Evolutionary conservation across 2,797 vertebrate species (phyloP).

Genomic region (Chelon labrosus): DNA sequence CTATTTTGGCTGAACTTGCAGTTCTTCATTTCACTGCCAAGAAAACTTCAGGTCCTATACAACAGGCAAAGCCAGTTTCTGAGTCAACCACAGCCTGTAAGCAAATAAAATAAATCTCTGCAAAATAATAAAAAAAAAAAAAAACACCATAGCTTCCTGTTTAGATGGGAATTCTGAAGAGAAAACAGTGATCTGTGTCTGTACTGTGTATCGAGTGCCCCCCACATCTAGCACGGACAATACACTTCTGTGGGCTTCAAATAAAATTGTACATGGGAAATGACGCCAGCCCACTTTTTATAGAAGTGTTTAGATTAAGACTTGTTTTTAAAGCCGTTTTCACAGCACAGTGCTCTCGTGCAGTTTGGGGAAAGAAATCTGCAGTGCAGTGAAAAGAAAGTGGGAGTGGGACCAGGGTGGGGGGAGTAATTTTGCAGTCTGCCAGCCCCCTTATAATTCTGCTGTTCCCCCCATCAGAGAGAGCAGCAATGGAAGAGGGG

Average conservation of each 20-base stretch:
- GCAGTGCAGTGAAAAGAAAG: slow-evolving; percentile 72
- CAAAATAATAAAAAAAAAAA: slow-evolving; percentile 51
- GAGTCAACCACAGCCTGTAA: slow-evolving; percentile 77
- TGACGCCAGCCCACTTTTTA: slow-evolving; percentile 30
- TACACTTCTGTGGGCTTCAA: slow-evolving; percentile 29
- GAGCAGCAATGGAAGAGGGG: slow-evolving; percentile 34
- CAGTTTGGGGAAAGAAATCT: slow-evolving; percentile 64
- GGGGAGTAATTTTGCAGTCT: slow-evolving; percentile 67
- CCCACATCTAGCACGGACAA: slow-evolving; percentile 34
- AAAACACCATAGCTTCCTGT: slow-evolving; percentile 75
- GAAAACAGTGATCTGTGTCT: slow-evolving; percentile 57
- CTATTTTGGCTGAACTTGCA: slow-evolving; percentile 95
- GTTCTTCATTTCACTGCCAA: slow-evolving; percentile 86
- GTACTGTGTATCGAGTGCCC: slow-evolving; percentile 53
- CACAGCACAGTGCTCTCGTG: slow-evolving; percentile 32
- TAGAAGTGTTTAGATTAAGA: slow-evolving; percentile 27
- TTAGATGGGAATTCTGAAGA: slow-evolving; percentile 72
- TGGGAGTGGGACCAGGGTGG: slow-evolving; percentile 60
- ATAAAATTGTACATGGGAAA: slow-evolving; percentile 20
- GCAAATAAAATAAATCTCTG: slow-evolving; percentile 80
- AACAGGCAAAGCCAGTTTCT: slow-evolving; percentile 81
- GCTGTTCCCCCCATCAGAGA: slow-evolving; percentile 40
- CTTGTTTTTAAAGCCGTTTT: slow-evolving; percentile 39
- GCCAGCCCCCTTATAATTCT: slow-evolving; percentile 68
- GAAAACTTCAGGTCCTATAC: slow-evolving; percentile 86